A percentile compares a stretch with the other conserved stretches of the same genome.
Evolutionary conservation across 92 coral and sea anemone species (phyloP).

Genomic region (Phenganax stokvisi): DNA sequence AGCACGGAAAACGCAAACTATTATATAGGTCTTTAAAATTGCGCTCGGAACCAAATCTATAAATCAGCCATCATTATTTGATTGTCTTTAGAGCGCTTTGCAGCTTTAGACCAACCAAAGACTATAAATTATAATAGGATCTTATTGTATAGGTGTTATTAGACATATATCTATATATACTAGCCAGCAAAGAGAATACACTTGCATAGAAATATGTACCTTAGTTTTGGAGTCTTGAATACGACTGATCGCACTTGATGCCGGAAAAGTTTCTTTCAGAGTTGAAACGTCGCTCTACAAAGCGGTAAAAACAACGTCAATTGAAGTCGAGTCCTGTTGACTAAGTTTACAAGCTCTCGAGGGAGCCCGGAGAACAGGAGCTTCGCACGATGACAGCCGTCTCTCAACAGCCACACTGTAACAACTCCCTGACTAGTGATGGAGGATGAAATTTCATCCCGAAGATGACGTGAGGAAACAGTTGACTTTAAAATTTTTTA

Average conservation of each 20-base stretch:
- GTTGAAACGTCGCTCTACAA: neutral
- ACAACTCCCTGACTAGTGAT: neutral
- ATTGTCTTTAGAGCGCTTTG: neutral
- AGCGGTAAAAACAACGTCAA: neutral
- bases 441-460: constrained; percentile 31
- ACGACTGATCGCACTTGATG: neutral
- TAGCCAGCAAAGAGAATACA: no score
- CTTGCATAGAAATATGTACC: neutral
- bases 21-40: neutral
- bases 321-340: constrained; percentile 1
- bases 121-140: no score
- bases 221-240: neutral
- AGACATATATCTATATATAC: neutral
- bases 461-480: neutral
- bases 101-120: neutral
- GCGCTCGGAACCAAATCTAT: neutral
- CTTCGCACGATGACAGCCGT: neutral
- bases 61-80: no score
- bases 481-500: constrained; percentile 8
- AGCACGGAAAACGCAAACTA: neutral
- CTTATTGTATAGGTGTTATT: neutral
- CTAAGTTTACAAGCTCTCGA: constrained; percentile 13
- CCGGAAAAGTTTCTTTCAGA: neutral
- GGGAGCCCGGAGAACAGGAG: neutral
- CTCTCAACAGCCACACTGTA: constrained; percentile 17